Evolutionary conservation across 2,113 vertebrate genomes (phyloP), one percentile per base, ranked within the genome.

Genomic region (Polypterus senegalus): DNA sequence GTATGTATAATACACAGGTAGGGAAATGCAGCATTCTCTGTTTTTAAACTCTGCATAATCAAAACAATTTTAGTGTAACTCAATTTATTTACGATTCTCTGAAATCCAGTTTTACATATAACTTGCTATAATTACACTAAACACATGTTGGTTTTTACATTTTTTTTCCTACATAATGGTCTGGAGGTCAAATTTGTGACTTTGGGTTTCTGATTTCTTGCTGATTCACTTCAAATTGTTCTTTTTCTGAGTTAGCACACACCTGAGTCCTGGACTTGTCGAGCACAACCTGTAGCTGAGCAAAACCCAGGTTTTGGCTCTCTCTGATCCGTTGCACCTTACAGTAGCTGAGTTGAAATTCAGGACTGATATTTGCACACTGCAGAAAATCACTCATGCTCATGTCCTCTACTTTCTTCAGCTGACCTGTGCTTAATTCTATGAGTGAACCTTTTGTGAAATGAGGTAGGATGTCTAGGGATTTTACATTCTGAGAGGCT

Each of bases 381-480:
- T 76, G 76, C 70, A 84, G 67, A 63, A 88, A 88, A 72, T 88
- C 86, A 61, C 86, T 83, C 0, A 83, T 88, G 62, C 73, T 76
- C 67, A 88, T 73, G 63, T 87, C 83, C 70, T 87, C 86, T 67
- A 88, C 85, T 7, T 73, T 74, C 73, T 84, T 88, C 70, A 88
- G 66, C 55, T 73, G 71, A 43, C 86, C 86, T 1, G 76, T 78
- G 54, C 81, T 80, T 69, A 88, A 61, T 70, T 88, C 83, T 27
- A 88, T 87, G 58, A 88, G 79, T 60, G 86, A 87, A 63, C 83
- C 85, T 78, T 84, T 85, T 71, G 78, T 78, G 75, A 88, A 88
- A 79, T 86, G 83, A 83, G 86, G 83, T 81, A 86, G 85, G 78
- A 85, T 77, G 68, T 76, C 67, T 46, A 76, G 76, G 62, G 82